Base-by-base conservation (phyloP, 2,888 invertebrate genomes). In the Hipparchia sbordonii region DNA sequence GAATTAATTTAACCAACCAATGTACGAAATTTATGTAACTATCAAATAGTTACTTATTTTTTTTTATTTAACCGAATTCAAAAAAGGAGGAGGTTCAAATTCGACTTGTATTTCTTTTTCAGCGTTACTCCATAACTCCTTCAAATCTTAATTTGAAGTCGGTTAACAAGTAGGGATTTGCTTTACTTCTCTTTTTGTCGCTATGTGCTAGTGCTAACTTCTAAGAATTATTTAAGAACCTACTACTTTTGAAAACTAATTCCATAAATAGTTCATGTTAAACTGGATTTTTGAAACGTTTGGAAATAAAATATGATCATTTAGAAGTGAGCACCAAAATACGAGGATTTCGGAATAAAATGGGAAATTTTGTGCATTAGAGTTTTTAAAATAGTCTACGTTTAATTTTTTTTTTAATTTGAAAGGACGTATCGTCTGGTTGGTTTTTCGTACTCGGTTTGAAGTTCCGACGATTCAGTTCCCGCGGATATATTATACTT, bases 381-480 rank as follows among this genome's bases (percentile, higher is more conserved):
- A 62, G 70, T 56, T 70, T 70, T 70, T 56, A 70, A 70, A 70
- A 70, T 70, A 70, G 54, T 56, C 70, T 56, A 56, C 63, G 56
- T 23, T 23, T 23, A 23, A 23, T 23, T 23, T 23, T 23, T 23
- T 23, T 23, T 23, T 23, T 23, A 23, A 23, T 23, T 23, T 23
- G 23, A 23, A 23, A 23, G 23, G 23, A 23, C 23, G 23, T 23
- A 23, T 23, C 23, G 23, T 23, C 23, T 23, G 23, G 23, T 23
- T 23, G 23, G 23, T 23, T 23, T 23, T 23, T 23, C 23, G 23
- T 23, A 23, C 23, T 23, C 23, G 23, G 0, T 23, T 23, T 23
- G 23, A 23, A 23, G 5, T 39, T 39, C 39, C 5, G 2, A 2
- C 39, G 39, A 39, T 5, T 39, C 5, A 4, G 39, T n/a, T 7